Base-by-base conservation (phyloP, 2,888 invertebrate genomes). In the Chymomyza caudatula region DNA sequence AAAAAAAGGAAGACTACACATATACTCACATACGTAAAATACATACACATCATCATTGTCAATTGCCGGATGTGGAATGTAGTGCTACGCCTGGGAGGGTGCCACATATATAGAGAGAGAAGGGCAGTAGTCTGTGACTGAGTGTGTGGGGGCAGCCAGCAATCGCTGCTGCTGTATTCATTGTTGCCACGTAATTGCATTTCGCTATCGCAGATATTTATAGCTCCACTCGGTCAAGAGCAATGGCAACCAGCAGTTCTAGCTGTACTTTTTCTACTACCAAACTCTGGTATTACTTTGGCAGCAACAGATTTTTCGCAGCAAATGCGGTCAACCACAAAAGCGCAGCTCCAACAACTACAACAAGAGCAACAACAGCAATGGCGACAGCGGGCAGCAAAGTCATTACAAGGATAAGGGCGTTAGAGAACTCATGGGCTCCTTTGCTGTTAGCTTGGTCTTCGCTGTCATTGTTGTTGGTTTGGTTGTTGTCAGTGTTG, bases 181-280 rank as follows among this genome's bases (percentile, higher is more conserved):
- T 88, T 89, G 86, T 88, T 89, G 88, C 78, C 88, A 87, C 87
- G 87, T 88, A 88, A 88, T 88, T 88, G 89, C 89, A 88, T 88
- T 89, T 84, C 87, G 85, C 88, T 88, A 88, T 89, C 87, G 87
- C 80, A 78, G 88, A 88, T 88, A 88, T 88, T 88, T 88, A 88
- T 89, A 82, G 87, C 87, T 80, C 74, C 86, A 88, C 88, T 88
- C 85, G 88, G 88, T 88, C 88, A 87, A 87, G 87, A 81, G 80
- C 85, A 80, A 73, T 65, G 56, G 37, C 49, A 59, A 60, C 61
- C 6, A 60, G 29, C 52, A 63, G 17, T 17, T 17, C 44, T 47
- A 20, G 51, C 19, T 20, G 51, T 37, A n/a, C n/a, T n/a, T n/a
- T n/a, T n/a, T 37, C 29, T 37, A 11, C 29, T 37, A 8, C 11